Evolutionary conservation across 2,888 invertebrate genomes (phyloP).

Genomic region (Pheosia gnoma): DNA sequence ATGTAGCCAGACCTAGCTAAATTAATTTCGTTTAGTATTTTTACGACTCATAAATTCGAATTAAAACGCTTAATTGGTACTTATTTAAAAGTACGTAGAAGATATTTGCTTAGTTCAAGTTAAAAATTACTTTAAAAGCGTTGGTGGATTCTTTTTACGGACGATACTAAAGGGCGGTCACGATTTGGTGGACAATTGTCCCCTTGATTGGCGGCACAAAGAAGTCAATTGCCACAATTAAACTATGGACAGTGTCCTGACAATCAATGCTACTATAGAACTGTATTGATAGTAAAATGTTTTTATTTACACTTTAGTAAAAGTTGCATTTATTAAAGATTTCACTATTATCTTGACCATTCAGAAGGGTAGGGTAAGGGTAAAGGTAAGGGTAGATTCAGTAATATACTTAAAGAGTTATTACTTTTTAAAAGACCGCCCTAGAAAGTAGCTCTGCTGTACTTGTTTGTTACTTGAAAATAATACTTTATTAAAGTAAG

Average conservation of each 20-base stretch:
- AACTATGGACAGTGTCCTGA: constrained; percentile 37
- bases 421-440: too few species aligned
- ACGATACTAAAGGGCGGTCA: constrained; percentile 21
- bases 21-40: constrained; percentile 60
- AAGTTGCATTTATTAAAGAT: too few species aligned
- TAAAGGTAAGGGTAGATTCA: too few species aligned
- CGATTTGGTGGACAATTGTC: constrained; percentile 24
- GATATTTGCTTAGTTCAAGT: constrained; percentile 24
- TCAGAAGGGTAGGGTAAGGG: too few species aligned
- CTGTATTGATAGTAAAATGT: background rate
- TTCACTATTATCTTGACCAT: too few species aligned
- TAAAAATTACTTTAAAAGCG: constrained; percentile 20
- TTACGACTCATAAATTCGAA: constrained; percentile 55
- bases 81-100: constrained; percentile 36
- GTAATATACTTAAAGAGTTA: too few species aligned
- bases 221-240: constrained; percentile 46
- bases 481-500: too few species aligned
- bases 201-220: constrained; percentile 42
- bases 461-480: too few species aligned
- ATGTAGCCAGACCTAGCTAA: constrained; percentile 35
- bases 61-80: constrained; percentile 39
- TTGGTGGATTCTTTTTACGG: constrained; percentile 26
- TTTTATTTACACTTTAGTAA: too few species aligned
- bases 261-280: constrained; percentile 40
- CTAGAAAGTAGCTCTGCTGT: too few species aligned